Evolutionary conservation across 2,113 vertebrate genomes (phyloP), one percentile per base, ranked within the genome.

Genomic region (Menidia beryllina): DNA sequence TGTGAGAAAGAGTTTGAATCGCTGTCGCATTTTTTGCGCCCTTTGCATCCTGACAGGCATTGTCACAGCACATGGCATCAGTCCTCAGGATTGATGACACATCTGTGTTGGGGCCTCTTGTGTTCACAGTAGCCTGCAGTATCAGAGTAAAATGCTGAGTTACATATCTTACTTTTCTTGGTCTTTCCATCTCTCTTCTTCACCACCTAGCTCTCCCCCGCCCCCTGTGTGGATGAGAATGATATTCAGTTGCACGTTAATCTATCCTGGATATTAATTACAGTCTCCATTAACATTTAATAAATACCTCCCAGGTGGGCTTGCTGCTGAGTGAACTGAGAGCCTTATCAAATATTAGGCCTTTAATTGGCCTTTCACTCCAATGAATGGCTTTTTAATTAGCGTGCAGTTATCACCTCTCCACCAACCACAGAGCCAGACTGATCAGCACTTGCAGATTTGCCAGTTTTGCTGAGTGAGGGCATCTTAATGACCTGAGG

Each of bases 381-480:
- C 86, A 77, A 88, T 87, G 85, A 92, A 92, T 92, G 89, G 87
- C 86, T 91, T 89, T 91, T 92, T 92, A 92, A 91, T 92, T 92
- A 91, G 88, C 69, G 51, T 81, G 72, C 77, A 72, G 88, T 91
- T 91, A 92, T 90, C 88, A 80, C 81, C 77, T 72, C 67, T 68
- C 58, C 72, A 73, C 83, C 89, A 86, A 90, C 84, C 83, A 79
- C 84, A 62, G 79, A 62, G 76, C 82, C 53, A 19, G 72, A 59
- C 69, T 68, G 83, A 91, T 84, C 82, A 81, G 83, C 75, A 43
- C 72, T 3, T 45, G 13, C 87, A 87, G 77, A 90, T 84, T 83
- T 84, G 83, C 67, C 82, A 68, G 69, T 83, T 83, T 62, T 90
- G 88, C 89, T 91, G 88, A 92, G 68, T 82, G 84, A 82, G 85